Conservation (phyloP, 1,140 invertebrate species). For the Nephotettix cincticeps region DNA sequence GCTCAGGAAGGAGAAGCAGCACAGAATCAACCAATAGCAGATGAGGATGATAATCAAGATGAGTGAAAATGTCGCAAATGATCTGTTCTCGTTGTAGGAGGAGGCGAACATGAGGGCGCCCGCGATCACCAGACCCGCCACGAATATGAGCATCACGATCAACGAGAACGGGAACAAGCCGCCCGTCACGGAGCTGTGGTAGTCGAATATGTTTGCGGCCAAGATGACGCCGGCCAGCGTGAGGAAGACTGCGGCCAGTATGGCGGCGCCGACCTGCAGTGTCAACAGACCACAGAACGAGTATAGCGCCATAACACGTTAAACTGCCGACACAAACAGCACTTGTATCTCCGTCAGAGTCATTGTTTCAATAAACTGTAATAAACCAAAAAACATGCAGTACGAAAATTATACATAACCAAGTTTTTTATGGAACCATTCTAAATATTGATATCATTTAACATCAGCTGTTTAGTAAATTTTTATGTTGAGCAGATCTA, state of each 20-base stretch:
- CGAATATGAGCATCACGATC: not conserved
- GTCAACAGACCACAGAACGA: slow-evolving; percentile 7
- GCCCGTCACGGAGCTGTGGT: not conserved
- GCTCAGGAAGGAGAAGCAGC: slow-evolving; percentile 3
- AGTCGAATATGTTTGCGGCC: slow-evolving; percentile 7
- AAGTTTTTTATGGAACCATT: too few relatives aligned
- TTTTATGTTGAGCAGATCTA: too few relatives aligned
- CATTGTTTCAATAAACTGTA: too few relatives aligned
- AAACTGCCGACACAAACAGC: too few relatives aligned
- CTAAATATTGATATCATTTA: too few relatives aligned
- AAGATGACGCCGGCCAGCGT: not conserved
- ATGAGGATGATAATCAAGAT: not conserved
- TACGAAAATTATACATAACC: too few relatives aligned
- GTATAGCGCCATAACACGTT: too few relatives aligned
- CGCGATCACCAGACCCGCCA: not conserved
- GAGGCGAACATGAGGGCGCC: slow-evolving; percentile 3
- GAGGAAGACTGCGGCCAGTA: not conserved
- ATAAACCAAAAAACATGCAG: too few relatives aligned
- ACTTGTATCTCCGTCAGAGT: too few relatives aligned
- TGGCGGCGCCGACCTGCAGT: not conserved
- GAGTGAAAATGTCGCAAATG: not conserved
- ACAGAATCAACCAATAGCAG: not conserved
- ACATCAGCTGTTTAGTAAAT: too few relatives aligned
- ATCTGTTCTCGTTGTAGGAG: not conserved
- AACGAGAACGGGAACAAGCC: too few relatives aligned